Conservation (phyloP, 2,797 vertebrate species). For the Calcarius lapponicus region DNA sequence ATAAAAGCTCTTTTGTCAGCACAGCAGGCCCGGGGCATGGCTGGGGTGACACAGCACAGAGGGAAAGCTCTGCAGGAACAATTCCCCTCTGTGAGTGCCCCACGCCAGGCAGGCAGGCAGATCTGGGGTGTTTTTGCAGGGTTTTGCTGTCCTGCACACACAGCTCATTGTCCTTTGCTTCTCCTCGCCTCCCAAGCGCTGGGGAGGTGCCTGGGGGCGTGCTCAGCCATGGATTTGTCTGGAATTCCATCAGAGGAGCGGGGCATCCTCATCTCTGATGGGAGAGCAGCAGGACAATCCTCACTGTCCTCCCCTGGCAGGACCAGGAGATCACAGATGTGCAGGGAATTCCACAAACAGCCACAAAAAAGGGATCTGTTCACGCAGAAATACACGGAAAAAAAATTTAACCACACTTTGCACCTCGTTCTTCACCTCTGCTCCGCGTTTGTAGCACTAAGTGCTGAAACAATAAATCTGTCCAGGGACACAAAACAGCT, state of each 20-base stretch:
- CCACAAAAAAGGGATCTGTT: background rate
- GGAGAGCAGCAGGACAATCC: conserved; percentile 25
- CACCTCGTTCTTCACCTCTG: fast-evolving
- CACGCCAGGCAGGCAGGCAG: background rate
- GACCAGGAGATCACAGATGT: background rate
- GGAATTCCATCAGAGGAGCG: conserved; percentile 30
- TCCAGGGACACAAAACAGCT: conserved; percentile 28
- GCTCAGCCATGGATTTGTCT: conserved; percentile 45
- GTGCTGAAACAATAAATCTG: conserved; percentile 35
- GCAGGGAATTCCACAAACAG: background rate
- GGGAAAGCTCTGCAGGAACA: conserved; percentile 44
- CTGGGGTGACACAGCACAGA: background rate
- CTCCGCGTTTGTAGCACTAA: background rate
- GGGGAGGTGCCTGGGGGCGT: background rate
- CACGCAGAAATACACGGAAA: background rate
- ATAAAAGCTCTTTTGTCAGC: conserved; percentile 13
- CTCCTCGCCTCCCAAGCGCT: background rate
- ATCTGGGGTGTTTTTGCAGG: background rate
- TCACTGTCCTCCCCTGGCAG: background rate
- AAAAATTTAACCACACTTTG: background rate
- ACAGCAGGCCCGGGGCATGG: background rate
- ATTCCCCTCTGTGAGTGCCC: conserved; percentile 22
- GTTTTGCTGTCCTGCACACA: background rate
- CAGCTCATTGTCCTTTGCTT: background rate
- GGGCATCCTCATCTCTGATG: background rate